Percentiles rank a stretch among this genome's conserved stretches.
These are phyloP conservation scores for Pentalonia nigronervosa DNA, from an alignment of 1,140 invertebrate species.

Conservation along the genomic window DNA sequence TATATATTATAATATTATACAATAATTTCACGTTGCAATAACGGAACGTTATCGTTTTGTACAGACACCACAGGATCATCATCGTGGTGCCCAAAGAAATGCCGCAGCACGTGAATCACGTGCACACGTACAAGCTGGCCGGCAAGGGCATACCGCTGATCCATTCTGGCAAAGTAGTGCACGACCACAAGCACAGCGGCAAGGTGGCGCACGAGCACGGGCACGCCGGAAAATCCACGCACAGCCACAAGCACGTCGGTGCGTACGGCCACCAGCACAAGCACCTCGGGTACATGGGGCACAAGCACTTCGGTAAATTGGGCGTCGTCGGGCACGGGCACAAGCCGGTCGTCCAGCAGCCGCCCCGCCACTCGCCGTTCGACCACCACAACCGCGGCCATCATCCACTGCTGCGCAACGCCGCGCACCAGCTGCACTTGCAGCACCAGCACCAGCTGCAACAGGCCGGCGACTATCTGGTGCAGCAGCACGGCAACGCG, in stretches of 20 bases:
- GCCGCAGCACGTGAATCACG: slow-evolving; percentile 44
- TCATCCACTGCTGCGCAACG: neutral
- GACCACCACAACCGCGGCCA: slow-evolving; percentile 8
- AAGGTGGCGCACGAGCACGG: slow-evolving; percentile 48
- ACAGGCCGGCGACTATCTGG: neutral
- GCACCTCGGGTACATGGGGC: neutral
- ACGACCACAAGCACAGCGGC: slow-evolving; percentile 50
- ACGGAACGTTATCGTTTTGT: neutral
- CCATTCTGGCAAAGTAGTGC: slow-evolving; percentile 46
- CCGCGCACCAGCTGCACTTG: neutral
- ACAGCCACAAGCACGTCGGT: slow-evolving; percentile 30
- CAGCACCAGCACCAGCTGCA: neutral
- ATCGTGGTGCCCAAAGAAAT: slow-evolving; percentile 51
- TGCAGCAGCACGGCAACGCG: neutral
- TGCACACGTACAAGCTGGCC: slow-evolving; percentile 46
- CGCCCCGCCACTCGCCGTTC: neutral
- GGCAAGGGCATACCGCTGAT: slow-evolving; percentile 46
- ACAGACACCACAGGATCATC: slow-evolving; percentile 50
- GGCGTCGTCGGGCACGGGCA: neutral
- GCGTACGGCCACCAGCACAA: slow-evolving; percentile 25
- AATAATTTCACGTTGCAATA: too few relatives aligned
- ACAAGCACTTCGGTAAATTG: neutral
- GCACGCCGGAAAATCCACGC: slow-evolving; percentile 17
- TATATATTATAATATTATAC: too few relatives aligned
- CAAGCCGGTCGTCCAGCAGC: neutral